Evolutionary conservation across 92 coral and sea anemone genomes (phyloP).

Genomic region (Bergia sp.): DNA sequence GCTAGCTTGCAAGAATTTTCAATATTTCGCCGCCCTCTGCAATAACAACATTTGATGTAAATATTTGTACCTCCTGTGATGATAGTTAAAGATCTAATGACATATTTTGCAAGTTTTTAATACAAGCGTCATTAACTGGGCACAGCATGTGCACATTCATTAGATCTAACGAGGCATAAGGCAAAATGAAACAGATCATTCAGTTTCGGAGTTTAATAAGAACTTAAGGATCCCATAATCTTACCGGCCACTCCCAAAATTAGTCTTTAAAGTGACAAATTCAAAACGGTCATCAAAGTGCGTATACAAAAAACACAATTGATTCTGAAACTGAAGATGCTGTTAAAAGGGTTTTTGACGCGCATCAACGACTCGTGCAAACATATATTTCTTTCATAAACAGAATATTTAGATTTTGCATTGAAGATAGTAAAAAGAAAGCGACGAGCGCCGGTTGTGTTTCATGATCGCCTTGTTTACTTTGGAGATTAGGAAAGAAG

Average conservation of each 20-base stretch:
- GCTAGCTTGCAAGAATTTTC: not conserved
- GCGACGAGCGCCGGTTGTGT: not conserved
- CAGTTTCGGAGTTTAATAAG: not conserved
- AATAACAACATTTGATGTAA: constrained; percentile 36
- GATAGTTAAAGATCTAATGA: constrained; percentile 30
- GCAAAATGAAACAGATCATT: not conserved
- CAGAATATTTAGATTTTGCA: not conserved
- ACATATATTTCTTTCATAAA: not conserved
- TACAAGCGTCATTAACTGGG: constrained; percentile 30
- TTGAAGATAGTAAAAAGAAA: not conserved
- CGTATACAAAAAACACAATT: not conserved
- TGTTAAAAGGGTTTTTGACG: not conserved
- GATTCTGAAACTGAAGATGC: not conserved
- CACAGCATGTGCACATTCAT: constrained; percentile 6
- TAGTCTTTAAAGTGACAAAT: constrained; percentile 7
- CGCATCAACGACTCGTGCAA: not conserved
- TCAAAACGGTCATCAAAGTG: not conserved
- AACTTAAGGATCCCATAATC: not conserved
- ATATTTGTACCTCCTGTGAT: constrained; percentile 34
- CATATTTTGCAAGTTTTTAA: constrained; percentile 40
- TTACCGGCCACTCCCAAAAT: constrained; percentile 6
- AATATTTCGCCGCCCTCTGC: constrained; percentile 16
- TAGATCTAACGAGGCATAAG: constrained; percentile 10
- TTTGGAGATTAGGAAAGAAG: not conserved
- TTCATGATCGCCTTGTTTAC: constrained; percentile 6